Percentiles rank a stretch among this genome's conserved stretches.
phyloP scores from a whole-genome alignment of 2,888 invertebrate genomes.

The Lingula anatina region DNA sequence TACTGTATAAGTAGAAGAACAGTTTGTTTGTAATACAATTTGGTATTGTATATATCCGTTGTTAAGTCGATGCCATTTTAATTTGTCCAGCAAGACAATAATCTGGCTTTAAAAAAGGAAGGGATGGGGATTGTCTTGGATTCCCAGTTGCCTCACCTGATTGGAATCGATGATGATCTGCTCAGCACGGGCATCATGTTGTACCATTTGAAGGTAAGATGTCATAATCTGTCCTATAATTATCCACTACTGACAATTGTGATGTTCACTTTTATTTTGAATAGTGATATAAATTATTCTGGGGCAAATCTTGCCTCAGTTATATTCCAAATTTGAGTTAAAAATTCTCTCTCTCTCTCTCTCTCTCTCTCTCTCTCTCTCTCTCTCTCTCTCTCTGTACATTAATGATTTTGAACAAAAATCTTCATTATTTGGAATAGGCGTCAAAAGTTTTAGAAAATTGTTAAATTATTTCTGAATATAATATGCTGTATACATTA shows the following conservation, averaged over 20 bases:
- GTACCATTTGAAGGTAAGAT: constrained; percentile 76
- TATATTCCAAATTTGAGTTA: too few species aligned
- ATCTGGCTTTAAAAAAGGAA: constrained; percentile 78
- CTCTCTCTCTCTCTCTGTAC: too few species aligned
- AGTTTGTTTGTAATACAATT: too few species aligned
- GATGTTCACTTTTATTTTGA: not conserved
- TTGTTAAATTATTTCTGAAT: not conserved
- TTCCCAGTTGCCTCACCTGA: constrained; percentile 85
- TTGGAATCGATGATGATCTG: constrained; percentile 85
- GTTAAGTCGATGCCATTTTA: too few species aligned
- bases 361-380: too few species aligned
- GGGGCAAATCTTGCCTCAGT: not conserved
- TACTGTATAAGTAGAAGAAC: too few species aligned
- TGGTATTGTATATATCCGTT: too few species aligned
- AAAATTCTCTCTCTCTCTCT: too few species aligned
- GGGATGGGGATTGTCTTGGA: constrained; percentile 59
- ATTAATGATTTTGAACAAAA: not conserved
- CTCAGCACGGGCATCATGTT: constrained; percentile 86
- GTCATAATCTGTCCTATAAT: not conserved
- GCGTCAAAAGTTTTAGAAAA: not conserved
- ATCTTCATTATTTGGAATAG: not conserved
- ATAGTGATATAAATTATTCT: not conserved
- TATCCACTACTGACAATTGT: not conserved
- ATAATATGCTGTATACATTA: constrained; percentile 56
- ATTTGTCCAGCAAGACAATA: constrained; percentile 74